These are phyloP conservation scores for Apostichopus japonicus DNA, from an alignment of 35 echinoderm and acorn worm species.

Conservation along the genomic window DNA sequence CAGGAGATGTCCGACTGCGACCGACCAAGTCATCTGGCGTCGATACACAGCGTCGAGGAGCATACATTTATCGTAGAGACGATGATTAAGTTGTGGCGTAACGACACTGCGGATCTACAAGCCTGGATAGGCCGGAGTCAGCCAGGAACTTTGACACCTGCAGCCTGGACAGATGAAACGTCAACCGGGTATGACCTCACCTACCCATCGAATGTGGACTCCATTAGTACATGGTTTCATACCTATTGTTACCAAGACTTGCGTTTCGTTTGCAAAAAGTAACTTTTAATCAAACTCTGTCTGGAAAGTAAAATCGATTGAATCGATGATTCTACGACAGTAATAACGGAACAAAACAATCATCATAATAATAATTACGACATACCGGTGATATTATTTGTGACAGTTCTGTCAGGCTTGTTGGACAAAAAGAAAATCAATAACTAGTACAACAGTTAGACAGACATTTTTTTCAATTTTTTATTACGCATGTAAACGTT, in stretches of 20 bases:
- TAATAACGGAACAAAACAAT: no score
- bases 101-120: background rate
- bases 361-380: no score
- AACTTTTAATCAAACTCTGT: background rate
- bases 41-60: conserved; percentile 39
- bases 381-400: no score
- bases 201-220: conserved; percentile 8
- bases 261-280: conserved; percentile 37
- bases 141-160: background rate
- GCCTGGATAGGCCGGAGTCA: conserved; percentile 30
- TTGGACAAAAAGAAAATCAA: no score
- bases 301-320: no score
- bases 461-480: no score
- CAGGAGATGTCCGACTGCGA: conserved; percentile 16
- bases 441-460: no score
- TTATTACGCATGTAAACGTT: no score
- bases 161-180: conserved; percentile 34
- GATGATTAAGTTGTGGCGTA: background rate
- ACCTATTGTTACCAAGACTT: conserved; percentile 31
- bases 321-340: no score
- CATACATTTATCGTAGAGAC: conserved; percentile 12
- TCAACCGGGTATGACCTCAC: conserved; percentile 1
- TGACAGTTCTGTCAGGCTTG: no score
- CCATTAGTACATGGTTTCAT: conserved; percentile 25
- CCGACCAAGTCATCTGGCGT: conserved; percentile 43